These are phyloP conservation scores for Cremastinae sp. DNA, from an alignment of 2,888 invertebrate species.

Conservation along the genomic window DNA sequence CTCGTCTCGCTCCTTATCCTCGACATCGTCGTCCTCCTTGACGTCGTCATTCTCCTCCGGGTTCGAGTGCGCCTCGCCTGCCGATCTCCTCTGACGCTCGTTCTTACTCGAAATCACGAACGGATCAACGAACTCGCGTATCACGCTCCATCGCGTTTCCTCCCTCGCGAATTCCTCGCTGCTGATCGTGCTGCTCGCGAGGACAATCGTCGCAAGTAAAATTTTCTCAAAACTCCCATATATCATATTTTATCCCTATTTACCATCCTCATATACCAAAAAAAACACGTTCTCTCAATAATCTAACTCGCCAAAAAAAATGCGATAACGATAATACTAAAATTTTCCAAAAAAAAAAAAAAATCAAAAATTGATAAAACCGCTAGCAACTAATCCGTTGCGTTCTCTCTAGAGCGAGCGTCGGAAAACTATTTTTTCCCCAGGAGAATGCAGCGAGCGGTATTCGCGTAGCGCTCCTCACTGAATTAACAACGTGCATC, in stretches of 20 bases:
- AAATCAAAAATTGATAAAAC: no score
- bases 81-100: constrained; percentile 56
- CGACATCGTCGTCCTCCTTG: constrained; percentile 18
- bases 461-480: constrained; percentile 42
- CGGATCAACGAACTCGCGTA: constrained; percentile 68
- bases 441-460: constrained; percentile 32
- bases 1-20: constrained; percentile 29
- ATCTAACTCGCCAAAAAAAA: not conserved
- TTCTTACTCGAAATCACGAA: constrained; percentile 60
- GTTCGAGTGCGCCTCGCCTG: no score
- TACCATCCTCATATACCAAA: no score
- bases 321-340: not conserved
- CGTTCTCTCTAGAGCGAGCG: not conserved
- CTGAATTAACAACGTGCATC: constrained; percentile 64
- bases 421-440: constrained; percentile 40
- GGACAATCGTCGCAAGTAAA: constrained; percentile 15
- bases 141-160: constrained; percentile 40
- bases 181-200: constrained; percentile 21
- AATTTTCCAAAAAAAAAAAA: not conserved
- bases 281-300: not conserved
- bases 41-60: no score
- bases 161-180: constrained; percentile 40
- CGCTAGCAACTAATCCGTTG: not conserved
- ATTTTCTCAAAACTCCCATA: constrained; percentile 12
- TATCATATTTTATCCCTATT: constrained; percentile 35